These are phyloP conservation scores for Manis javanica DNA, from an alignment of 2,797 vertebrate species.

Conservation along the genomic window DNA sequence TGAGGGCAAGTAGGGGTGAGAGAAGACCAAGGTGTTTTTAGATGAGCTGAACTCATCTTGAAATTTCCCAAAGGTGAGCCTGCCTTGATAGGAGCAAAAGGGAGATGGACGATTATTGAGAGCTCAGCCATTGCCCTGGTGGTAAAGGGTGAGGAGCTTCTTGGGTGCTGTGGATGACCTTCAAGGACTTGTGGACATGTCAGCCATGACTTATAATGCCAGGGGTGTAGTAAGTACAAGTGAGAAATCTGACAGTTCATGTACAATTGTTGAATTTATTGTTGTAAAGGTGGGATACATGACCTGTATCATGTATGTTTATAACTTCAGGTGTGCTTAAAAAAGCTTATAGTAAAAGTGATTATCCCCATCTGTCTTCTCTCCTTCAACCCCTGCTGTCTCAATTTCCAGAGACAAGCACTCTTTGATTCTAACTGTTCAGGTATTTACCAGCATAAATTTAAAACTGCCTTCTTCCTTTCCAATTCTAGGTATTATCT, in stretches of 20 bases:
- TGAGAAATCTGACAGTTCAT: not conserved
- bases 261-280: conserved; percentile 3
- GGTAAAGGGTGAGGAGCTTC: not conserved
- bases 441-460: conserved; percentile 20
- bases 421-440: conserved; percentile 5
- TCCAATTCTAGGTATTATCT: conserved; percentile 5
- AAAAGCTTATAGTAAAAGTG: not conserved
- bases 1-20: not conserved
- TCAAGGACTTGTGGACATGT: not conserved
- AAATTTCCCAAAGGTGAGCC: conserved; percentile 28
- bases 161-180: not conserved
- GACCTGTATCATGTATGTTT: not conserved
- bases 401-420: not conserved
- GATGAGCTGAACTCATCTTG: conserved; percentile 56
- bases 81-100: not conserved
- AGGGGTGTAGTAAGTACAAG: not conserved
- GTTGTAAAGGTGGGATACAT: not conserved
- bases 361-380: not conserved
- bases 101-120: not conserved
- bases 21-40: not conserved
- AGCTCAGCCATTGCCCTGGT: not conserved
- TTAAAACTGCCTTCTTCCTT: not conserved
- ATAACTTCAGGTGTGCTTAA: not conserved
- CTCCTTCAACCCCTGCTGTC: not conserved
- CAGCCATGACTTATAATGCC: not conserved